phyloP scores from a whole-genome alignment of 2,797 vertebrate species.

The Peromyscus attwateri region DNA sequence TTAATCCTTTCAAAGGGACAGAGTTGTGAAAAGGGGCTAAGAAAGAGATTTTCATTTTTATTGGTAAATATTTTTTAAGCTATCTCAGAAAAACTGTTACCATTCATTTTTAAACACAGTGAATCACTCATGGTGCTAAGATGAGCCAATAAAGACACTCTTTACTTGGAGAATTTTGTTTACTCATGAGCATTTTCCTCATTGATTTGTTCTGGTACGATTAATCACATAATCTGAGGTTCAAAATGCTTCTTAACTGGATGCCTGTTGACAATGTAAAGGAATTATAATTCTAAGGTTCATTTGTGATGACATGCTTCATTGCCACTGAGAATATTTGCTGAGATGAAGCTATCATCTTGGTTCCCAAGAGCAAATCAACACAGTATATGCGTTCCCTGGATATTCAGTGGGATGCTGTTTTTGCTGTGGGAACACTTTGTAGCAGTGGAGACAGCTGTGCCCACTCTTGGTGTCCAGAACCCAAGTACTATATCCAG shows the following conservation, averaged over 20 bases:
- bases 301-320: background rate
- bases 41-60: slow-evolving; percentile 1
- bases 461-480: background rate
- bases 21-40: background rate
- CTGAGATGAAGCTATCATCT: background rate
- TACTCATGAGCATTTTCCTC: slow-evolving; percentile 35
- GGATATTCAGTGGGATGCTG: background rate
- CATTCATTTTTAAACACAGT: background rate
- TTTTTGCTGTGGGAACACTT: background rate
- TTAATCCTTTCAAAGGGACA: background rate
- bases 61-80: slow-evolving; percentile 23
- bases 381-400: background rate
- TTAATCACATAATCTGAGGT: background rate
- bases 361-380: background rate
- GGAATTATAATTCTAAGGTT: background rate
- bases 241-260: background rate
- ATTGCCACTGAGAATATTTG: background rate
- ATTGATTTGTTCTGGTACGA: background rate
- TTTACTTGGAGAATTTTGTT: slow-evolving; percentile 57
- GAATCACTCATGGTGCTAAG: background rate
- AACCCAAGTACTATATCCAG: background rate
- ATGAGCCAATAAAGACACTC: background rate
- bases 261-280: background rate
- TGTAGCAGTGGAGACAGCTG: background rate
- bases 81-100: background rate